Evolutionary conservation across 2,113 vertebrate genomes (phyloP).

Genomic region (Perca flavescens): DNA sequence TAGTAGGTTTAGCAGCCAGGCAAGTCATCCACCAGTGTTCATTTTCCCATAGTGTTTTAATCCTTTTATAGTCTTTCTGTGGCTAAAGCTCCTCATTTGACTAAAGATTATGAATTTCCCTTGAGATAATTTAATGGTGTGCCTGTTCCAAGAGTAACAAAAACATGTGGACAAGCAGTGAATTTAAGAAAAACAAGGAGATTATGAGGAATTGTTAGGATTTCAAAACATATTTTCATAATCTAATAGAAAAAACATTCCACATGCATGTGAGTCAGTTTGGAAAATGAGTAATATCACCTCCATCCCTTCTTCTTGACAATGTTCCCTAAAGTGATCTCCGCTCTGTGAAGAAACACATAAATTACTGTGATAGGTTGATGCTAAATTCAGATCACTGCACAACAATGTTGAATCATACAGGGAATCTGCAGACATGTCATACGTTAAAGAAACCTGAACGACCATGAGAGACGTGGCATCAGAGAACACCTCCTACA

Average conservation of each 20-base stretch:
- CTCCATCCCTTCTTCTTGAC: conserved; percentile 88
- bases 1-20: conserved; percentile 13
- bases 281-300: conserved; percentile 60
- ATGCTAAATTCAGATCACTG: not conserved
- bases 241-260: conserved; percentile 24
- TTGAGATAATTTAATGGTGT: conserved; percentile 37
- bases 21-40: conserved; percentile 12
- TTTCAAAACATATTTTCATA: conserved; percentile 18
- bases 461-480: not conserved
- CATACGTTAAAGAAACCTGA: not conserved
- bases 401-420: conserved; percentile 12
- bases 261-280: conserved; percentile 36
- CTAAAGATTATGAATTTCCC: conserved; percentile 27
- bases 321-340: conserved; percentile 86
- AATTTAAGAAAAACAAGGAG: conserved; percentile 22
- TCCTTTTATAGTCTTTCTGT: conserved; percentile 56
- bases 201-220: conserved; percentile 39
- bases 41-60: conserved; percentile 32
- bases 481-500: not conserved
- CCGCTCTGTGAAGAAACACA: conserved; percentile 78
- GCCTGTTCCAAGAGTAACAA: conserved; percentile 4
- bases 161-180: conserved; percentile 15
- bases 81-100: conserved; percentile 25
- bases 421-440: not conserved
- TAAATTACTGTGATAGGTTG: conserved; percentile 10